phyloP scores from a whole-genome alignment of 64 coral and sea anemone genomes.

The Acropora tenuis region DNA sequence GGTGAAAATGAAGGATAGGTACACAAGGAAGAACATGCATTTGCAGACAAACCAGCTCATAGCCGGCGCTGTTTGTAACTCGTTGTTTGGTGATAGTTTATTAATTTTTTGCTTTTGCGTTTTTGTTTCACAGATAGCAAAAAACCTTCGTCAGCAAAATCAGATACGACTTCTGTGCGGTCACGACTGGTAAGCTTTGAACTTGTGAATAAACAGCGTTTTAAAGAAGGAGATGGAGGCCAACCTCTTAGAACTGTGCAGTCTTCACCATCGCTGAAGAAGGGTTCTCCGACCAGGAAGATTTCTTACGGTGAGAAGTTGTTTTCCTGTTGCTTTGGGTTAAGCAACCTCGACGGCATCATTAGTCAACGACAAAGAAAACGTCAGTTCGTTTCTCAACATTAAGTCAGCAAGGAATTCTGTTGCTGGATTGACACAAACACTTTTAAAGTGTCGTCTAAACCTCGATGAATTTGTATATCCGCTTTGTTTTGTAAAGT shows the following conservation, averaged over 20 bases:
- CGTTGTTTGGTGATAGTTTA: no score
- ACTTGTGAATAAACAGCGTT: not conserved
- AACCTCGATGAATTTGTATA: no score
- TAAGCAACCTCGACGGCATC: not conserved
- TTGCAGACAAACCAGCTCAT: not conserved
- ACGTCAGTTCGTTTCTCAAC: no score
- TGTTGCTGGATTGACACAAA: no score
- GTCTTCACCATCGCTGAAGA: conserved; percentile 23
- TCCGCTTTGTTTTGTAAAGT: no score
- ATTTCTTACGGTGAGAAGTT: not conserved
- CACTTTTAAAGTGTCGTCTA: no score
- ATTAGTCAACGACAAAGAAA: no score
- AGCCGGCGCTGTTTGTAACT: no score
- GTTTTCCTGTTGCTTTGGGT: not conserved
- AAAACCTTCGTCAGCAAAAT: conserved; percentile 42
- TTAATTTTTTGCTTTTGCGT: not conserved
- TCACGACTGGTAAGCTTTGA: conserved; percentile 4
- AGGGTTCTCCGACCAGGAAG: conserved; percentile 8
- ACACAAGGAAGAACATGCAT: not conserved
- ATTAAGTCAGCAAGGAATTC: no score
- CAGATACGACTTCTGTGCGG: conserved; percentile 38
- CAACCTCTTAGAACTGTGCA: conserved; percentile 7
- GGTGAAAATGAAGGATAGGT: conserved; percentile 35
- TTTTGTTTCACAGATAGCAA: conserved; percentile 13
- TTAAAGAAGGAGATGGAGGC: not conserved